Evolutionary conservation across 2,113 vertebrate species (phyloP).

Genomic region (Larimichthys crocea): DNA sequence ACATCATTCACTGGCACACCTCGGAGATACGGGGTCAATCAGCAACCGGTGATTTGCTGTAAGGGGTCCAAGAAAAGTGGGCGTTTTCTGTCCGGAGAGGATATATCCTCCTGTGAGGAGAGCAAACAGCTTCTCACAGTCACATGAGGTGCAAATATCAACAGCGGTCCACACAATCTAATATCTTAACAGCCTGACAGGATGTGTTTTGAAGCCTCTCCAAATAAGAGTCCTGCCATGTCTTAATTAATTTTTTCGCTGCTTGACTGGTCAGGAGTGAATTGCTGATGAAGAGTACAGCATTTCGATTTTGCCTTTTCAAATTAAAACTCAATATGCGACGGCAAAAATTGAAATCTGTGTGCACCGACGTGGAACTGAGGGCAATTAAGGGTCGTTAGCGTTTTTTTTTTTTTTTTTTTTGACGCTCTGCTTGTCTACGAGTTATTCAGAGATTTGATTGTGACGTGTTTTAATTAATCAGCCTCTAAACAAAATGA

Average conservation of each 20-base stretch:
- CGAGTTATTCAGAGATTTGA: not conserved
- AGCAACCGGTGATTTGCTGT: constrained; percentile 33
- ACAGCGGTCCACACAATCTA: not conserved
- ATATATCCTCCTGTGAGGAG: not conserved
- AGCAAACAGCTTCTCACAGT: constrained; percentile 27
- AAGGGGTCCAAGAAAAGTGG: not conserved
- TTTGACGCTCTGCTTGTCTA: not conserved
- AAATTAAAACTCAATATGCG: constrained; percentile 36
- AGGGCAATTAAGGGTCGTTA: constrained; percentile 56
- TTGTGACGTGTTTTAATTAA: constrained; percentile 11
- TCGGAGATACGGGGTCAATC: constrained; percentile 46
- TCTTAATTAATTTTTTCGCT: constrained; percentile 53
- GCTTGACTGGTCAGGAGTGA: constrained; percentile 38
- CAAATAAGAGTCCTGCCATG: constrained; percentile 35
- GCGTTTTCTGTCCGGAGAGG: not conserved
- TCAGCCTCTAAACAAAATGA: not conserved
- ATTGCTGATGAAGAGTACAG: constrained; percentile 35
- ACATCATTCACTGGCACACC: constrained; percentile 53
- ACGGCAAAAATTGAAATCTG: constrained; percentile 38
- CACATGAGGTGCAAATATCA: not conserved
- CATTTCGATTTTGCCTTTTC: constrained; percentile 28
- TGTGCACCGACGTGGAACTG: constrained; percentile 51
- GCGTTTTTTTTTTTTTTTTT: constrained; percentile 11
- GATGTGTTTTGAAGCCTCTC: not conserved
- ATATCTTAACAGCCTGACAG: constrained; percentile 8